Percentiles rank a stretch among this genome's conserved stretches.
Evolutionary conservation across 2,113 vertebrate genomes (phyloP).

Genomic region (Thymallus thymallus): DNA sequence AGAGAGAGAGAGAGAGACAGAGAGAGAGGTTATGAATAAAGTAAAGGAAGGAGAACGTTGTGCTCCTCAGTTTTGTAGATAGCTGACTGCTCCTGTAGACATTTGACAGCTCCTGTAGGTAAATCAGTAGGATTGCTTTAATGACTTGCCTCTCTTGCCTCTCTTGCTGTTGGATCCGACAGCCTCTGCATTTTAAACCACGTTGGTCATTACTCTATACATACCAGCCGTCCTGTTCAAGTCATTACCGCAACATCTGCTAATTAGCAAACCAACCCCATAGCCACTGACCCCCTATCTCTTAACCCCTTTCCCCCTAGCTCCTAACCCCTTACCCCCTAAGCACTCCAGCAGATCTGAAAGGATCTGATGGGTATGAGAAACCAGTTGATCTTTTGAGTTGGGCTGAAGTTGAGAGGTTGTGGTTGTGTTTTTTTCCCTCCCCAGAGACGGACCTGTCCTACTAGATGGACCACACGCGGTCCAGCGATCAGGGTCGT

Average conservation of each 20-base stretch:
- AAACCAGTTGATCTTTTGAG: too few species aligned
- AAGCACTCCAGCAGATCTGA: background rate
- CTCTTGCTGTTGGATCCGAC: constrained; percentile 47
- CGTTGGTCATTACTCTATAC: background rate
- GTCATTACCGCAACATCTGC: background rate
- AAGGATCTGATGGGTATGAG: too few species aligned
- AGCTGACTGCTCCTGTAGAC: background rate
- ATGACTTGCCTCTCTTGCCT: background rate
- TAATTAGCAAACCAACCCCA: too few species aligned
- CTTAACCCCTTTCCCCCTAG: background rate
- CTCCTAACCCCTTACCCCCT: background rate
- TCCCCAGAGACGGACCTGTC: constrained; percentile 83
- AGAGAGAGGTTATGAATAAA: background rate
- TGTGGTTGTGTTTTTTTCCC: background rate
- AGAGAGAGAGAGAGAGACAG: too few species aligned
- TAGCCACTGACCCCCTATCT: too few species aligned
- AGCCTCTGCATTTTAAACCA: constrained; percentile 47
- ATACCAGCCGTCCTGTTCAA: background rate
- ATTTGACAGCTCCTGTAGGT: constrained; percentile 24
- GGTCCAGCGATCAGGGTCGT: constrained; percentile 78
- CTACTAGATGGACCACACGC: constrained; percentile 85
- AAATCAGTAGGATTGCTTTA: constrained; percentile 11
- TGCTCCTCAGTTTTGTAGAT: background rate
- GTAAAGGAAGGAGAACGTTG: background rate
- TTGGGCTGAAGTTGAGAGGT: background rate